These are phyloP conservation scores for Strigamia transsilvanica DNA, from an alignment of 2,888 invertebrate species.

Conservation along the genomic window DNA sequence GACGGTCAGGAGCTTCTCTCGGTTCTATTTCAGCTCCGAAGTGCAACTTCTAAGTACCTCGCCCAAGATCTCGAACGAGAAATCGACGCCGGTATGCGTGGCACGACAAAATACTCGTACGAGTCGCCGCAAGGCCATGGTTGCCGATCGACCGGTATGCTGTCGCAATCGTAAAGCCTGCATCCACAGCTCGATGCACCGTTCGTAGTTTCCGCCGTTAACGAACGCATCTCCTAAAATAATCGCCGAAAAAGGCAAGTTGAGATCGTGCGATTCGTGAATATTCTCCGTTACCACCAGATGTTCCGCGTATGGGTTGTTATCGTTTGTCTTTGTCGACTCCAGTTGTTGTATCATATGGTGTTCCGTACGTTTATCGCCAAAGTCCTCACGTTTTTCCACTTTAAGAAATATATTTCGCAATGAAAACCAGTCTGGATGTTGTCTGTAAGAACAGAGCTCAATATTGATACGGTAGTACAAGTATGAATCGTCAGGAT, in stretches of 20 bases:
- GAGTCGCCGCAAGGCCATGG: slow-evolving; percentile 87
- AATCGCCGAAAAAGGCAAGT: slow-evolving; percentile 86
- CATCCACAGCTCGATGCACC: slow-evolving; percentile 86
- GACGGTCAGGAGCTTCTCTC: slow-evolving; percentile 60
- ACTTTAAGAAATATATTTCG: slow-evolving; percentile 76
- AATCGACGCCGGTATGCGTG: slow-evolving; percentile 80
- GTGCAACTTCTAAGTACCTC: slow-evolving; percentile 78
- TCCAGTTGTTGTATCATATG: slow-evolving; percentile 72
- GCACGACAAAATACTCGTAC: slow-evolving; percentile 93
- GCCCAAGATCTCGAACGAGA: slow-evolving; percentile 70
- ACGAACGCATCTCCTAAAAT: slow-evolving; percentile 93
- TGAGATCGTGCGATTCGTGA: slow-evolving; percentile 69
- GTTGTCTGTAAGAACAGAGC: slow-evolving; percentile 72
- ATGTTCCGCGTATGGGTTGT: slow-evolving; percentile 90
- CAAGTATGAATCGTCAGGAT: slow-evolving; percentile 77
- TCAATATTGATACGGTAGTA: slow-evolving; percentile 82
- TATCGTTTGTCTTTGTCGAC: slow-evolving; percentile 76
- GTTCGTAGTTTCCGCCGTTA: slow-evolving; percentile 85
- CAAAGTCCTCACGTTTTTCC: slow-evolving; percentile 85
- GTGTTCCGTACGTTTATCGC: slow-evolving; percentile 86
- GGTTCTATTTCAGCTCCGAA: slow-evolving; percentile 77
- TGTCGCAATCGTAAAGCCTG: slow-evolving; percentile 84
- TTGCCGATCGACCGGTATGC: slow-evolving; percentile 77
- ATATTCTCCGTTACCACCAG: slow-evolving; percentile 81
- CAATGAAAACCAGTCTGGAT: slow-evolving; percentile 70